Conservation (phyloP, 2,888 invertebrate species). For the Thalpophila matura region DNA sequence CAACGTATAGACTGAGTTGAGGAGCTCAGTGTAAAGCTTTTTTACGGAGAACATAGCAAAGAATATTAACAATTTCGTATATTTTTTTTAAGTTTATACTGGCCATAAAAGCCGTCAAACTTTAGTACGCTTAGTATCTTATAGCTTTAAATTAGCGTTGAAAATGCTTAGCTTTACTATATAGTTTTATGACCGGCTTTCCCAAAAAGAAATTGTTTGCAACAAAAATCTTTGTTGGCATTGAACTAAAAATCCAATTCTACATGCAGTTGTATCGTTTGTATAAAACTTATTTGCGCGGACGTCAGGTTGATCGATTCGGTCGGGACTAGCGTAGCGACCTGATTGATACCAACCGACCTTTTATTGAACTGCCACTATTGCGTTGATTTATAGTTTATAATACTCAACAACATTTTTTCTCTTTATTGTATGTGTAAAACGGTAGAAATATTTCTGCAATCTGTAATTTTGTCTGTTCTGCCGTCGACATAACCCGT, state of each 20-base stretch:
- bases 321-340: conserved; percentile 39
- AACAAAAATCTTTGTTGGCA: neutral
- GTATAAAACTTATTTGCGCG: conserved; percentile 36
- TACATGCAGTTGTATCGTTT: conserved; percentile 13
- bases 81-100: too few species aligned
- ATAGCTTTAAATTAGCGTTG: neutral
- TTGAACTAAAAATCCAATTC: conserved; percentile 15
- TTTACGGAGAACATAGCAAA: too few species aligned
- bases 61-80: too few species aligned
- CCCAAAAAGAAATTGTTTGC: neutral
- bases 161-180: neutral
- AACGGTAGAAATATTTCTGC: too few species aligned
- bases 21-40: too few species aligned
- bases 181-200: neutral
- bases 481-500: too few species aligned
- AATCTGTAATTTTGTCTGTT: too few species aligned
- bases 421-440: too few species aligned
- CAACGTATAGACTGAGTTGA: too few species aligned
- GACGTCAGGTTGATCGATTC: conserved; percentile 57
- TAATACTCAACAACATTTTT: conserved; percentile 10
- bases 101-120: neutral
- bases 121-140: neutral
- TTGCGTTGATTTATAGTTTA: conserved; percentile 50
- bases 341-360: conserved; percentile 58
- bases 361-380: conserved; percentile 66